Conservation (phyloP, 2,797 vertebrate genomes). For the Manis crassicaudata region DNA sequence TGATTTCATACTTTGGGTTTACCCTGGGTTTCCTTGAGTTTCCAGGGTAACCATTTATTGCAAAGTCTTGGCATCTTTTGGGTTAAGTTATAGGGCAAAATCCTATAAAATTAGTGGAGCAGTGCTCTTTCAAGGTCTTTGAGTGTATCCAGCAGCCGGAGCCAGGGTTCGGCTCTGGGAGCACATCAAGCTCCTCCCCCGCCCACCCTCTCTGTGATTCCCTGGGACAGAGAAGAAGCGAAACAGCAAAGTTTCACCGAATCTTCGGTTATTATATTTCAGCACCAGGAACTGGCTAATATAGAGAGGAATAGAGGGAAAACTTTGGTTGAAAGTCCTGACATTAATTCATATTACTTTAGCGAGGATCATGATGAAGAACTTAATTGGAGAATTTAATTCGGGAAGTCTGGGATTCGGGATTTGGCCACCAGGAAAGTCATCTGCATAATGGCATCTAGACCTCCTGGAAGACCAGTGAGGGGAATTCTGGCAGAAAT, state of each 20-base stretch:
- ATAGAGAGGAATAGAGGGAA: background rate
- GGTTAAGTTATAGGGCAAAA: conserved; percentile 73
- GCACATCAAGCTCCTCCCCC: background rate
- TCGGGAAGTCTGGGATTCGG: background rate
- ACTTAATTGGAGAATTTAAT: background rate
- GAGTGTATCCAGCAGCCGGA: background rate
- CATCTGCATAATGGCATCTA: background rate
- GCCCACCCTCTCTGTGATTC: background rate
- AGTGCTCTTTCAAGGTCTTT: conserved; percentile 24
- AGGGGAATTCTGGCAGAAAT: background rate
- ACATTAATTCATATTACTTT: conserved; percentile 24
- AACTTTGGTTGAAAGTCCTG: background rate
- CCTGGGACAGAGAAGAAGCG: background rate
- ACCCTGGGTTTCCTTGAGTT: conserved; percentile 72
- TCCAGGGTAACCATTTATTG: conserved; percentile 75
- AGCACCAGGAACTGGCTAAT: background rate
- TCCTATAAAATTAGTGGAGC: conserved; percentile 54
- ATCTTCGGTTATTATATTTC: background rate
- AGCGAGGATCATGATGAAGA: background rate
- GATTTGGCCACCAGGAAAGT: background rate
- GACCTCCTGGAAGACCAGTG: background rate
- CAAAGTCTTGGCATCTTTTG: conserved; percentile 72
- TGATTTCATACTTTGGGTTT: conserved; percentile 78
- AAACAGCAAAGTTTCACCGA: background rate
- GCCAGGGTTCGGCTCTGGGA: background rate